These are phyloP conservation scores for Xanthia togata DNA, from an alignment of 2,888 invertebrate genomes.

Conservation along the genomic window DNA sequence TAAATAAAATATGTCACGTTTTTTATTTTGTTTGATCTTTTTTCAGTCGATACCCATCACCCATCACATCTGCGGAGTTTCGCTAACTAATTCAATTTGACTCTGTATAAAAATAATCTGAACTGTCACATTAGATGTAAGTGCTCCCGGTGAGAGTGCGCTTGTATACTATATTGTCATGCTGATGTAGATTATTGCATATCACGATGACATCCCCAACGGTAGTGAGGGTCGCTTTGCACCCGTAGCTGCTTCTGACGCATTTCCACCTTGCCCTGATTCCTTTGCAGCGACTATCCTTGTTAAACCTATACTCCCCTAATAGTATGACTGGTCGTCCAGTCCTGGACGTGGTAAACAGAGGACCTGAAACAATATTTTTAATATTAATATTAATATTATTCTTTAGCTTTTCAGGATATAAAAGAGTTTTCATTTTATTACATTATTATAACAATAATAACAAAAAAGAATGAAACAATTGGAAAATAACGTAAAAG, in stretches of 20 bases:
- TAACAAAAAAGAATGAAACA: neutral
- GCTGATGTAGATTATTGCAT: slow-evolving; percentile 27
- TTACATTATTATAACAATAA: neutral
- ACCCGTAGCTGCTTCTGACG: slow-evolving; percentile 70
- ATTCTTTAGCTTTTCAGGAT: neutral
- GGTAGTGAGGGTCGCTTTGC: slow-evolving; percentile 74
- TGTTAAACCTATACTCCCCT: slow-evolving; percentile 74
- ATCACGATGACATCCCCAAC: slow-evolving; percentile 68
- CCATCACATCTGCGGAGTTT: no score
- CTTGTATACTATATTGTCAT: neutral
- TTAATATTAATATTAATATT: neutral
- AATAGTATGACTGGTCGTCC: slow-evolving; percentile 75
- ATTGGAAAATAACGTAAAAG: neutral
- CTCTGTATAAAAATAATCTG: no score
- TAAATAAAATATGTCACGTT: no score
- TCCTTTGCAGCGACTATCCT: slow-evolving; percentile 69
- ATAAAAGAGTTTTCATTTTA: neutral
- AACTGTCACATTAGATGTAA: no score
- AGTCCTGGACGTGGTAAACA: slow-evolving; percentile 45
- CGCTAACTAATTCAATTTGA: no score
- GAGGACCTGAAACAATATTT: slow-evolving; percentile 12
- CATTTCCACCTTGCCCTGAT: slow-evolving; percentile 74
- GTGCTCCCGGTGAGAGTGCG: no score
- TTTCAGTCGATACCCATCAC: no score
- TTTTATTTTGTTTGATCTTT: no score